Evolutionary conservation across 1,140 invertebrate genomes (phyloP).

Genomic region (Lasaia peninsularis): DNA sequence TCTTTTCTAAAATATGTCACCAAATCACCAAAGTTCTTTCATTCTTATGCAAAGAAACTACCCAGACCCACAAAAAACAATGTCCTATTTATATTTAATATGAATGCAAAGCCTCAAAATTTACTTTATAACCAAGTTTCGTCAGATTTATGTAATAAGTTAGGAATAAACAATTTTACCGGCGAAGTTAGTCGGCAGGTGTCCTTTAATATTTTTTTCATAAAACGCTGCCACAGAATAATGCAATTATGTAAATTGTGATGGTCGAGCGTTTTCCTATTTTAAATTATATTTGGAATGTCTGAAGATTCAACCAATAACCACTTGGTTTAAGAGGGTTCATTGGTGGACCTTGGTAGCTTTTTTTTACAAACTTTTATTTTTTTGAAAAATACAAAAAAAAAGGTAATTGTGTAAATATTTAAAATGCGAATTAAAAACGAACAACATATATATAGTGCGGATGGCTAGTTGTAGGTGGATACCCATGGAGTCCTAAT

Average conservation of each 20-base stretch:
- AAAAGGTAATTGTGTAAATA: no score
- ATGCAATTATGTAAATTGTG: conserved; percentile 61
- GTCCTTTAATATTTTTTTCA: conserved; percentile 58
- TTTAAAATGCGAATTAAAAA: no score
- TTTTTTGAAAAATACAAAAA: no score
- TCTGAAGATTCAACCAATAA: conserved; percentile 4
- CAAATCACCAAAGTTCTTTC: no score
- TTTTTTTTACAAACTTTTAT: no score
- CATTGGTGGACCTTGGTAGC: no score
- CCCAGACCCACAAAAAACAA: background rate
- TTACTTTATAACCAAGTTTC: conserved; percentile 65
- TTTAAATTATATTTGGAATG: conserved; percentile 7
- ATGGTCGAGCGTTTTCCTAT: conserved; percentile 11
- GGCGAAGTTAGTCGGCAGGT: conserved; percentile 56
- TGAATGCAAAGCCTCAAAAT: conserved; percentile 25
- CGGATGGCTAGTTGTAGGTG: no score
- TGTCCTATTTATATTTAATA: conserved; percentile 14
- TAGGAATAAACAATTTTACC: conserved; percentile 61
- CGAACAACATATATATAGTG: no score
- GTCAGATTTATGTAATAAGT: conserved; percentile 65
- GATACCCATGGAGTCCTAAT: no score
- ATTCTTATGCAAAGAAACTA: no score
- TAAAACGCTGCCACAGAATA: conserved; percentile 34
- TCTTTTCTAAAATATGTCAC: no score
- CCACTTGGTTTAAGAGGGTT: conserved; percentile 1